Evolutionary conservation across 2,113 vertebrate genomes (phyloP).

Genomic region (Gorsachius goisagi): DNA sequence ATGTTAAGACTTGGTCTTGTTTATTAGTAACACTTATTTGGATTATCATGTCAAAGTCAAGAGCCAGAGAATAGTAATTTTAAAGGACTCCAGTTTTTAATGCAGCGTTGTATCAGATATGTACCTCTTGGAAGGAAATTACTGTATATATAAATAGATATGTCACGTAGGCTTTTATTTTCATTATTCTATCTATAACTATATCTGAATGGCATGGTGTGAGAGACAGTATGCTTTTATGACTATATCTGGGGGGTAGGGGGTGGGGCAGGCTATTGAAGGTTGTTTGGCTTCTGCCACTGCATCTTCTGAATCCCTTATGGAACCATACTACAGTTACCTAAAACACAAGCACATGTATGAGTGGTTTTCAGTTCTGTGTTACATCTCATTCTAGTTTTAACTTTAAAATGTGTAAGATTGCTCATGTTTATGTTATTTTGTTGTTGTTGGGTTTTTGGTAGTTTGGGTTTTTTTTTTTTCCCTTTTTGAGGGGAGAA

Average conservation of each 20-base stretch:
- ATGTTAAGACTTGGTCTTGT: not conserved
- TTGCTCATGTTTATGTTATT: not conserved
- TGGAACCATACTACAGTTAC: not conserved
- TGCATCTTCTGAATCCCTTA: not conserved
- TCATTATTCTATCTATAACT: not conserved
- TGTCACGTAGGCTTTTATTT: not conserved
- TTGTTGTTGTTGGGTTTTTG: not conserved
- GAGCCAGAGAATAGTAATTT: not conserved
- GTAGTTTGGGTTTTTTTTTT: not conserved
- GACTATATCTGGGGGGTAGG: not conserved
- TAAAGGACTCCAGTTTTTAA: not conserved
- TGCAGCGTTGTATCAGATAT: not conserved
- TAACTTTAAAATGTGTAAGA: not conserved
- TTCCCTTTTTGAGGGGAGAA: not conserved
- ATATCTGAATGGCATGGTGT: not conserved
- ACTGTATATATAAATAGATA: not conserved
- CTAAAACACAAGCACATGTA: not conserved
- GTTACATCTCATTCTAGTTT: not conserved
- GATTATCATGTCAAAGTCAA: not conserved
- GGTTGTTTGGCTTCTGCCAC: not conserved
- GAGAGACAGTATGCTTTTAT: slow-evolving; percentile 12
- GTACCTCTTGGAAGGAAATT: not conserved
- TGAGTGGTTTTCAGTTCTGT: not conserved
- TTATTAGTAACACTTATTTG: not conserved
- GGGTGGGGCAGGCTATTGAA: not conserved